A percentile compares a stretch with the other conserved stretches of the same genome.
These are phyloP conservation scores for Dromiciops gliroides DNA, from an alignment of 2,113 vertebrate genomes.

Conservation along the genomic window DNA sequence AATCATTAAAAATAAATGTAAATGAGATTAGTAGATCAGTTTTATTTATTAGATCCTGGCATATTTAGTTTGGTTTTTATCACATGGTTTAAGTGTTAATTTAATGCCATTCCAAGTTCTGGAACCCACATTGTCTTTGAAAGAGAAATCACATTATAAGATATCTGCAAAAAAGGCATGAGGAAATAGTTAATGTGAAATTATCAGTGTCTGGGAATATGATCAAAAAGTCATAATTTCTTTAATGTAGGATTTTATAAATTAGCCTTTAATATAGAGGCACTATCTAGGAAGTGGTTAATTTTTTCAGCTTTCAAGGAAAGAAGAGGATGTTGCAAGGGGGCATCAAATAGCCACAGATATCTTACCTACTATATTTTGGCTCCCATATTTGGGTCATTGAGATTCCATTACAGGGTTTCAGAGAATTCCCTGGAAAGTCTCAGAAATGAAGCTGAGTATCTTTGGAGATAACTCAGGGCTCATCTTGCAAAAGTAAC, in stretches of 20 bases:
- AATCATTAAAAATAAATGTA: not conserved
- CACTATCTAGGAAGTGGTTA: not conserved
- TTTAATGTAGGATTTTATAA: not conserved
- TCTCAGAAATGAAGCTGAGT: not conserved
- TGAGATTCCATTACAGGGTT: not conserved
- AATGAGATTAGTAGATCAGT: not conserved
- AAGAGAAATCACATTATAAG: conserved; percentile 22
- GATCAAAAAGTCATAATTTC: not conserved
- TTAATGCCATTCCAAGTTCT: conserved; percentile 39
- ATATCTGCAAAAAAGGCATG: not conserved
- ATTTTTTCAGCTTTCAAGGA: not conserved
- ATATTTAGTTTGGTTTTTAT: not conserved
- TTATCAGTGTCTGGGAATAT: conserved; percentile 56
- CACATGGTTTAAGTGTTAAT: not conserved
- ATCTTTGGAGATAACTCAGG: not conserved
- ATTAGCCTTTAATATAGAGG: not conserved
- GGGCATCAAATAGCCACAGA: not conserved
- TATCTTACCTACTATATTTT: not conserved
- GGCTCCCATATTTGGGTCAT: not conserved
- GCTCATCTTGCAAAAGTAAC: not conserved
- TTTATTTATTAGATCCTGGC: not conserved
- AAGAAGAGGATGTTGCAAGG: not conserved
- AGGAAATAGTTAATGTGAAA: conserved; percentile 46
- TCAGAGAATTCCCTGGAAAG: not conserved
- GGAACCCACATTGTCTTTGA: conserved; percentile 40